A percentile compares a stretch with the other conserved stretches of the same genome.
Evolutionary conservation across 2,113 vertebrate genomes (phyloP).

Genomic region (Dasyornis broadbenti): DNA sequence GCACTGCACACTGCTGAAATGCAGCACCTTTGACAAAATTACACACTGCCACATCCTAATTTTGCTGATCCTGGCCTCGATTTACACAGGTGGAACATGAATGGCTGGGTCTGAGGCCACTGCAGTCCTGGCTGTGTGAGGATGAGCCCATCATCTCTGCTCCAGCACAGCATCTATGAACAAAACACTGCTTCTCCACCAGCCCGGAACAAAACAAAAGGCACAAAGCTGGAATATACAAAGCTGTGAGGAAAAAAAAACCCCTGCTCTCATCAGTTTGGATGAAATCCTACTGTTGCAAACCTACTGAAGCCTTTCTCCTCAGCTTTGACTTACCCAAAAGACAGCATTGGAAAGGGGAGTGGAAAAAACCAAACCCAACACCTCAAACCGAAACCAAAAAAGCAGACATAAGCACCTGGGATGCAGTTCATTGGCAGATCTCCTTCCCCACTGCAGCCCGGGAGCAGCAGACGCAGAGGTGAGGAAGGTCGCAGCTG

Average conservation of each 20-base stretch:
- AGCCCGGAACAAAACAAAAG: not conserved
- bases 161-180: not conserved
- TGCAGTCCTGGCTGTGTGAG: rapidly evolving
- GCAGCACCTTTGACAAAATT: not conserved
- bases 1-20: not conserved
- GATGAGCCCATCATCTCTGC: not conserved
- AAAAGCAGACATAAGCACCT: slow-evolving; percentile 47
- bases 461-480: not conserved
- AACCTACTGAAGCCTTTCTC: not conserved
- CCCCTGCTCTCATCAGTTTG: not conserved
- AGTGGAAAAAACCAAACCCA: not conserved
- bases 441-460: slow-evolving; percentile 23
- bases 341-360: not conserved
- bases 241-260: not conserved
- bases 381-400: not conserved
- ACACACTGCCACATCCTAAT: not conserved
- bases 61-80: not conserved
- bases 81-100: not conserved
- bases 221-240: not conserved
- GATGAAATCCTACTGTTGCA: not conserved
- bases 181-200: not conserved
- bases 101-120: not conserved
- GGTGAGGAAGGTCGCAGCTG: not conserved
- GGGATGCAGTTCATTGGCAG: slow-evolving; percentile 67
- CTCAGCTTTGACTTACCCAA: not conserved